Conservation (phyloP, 2,888 invertebrate genomes). For the Meteorus colon region DNA sequence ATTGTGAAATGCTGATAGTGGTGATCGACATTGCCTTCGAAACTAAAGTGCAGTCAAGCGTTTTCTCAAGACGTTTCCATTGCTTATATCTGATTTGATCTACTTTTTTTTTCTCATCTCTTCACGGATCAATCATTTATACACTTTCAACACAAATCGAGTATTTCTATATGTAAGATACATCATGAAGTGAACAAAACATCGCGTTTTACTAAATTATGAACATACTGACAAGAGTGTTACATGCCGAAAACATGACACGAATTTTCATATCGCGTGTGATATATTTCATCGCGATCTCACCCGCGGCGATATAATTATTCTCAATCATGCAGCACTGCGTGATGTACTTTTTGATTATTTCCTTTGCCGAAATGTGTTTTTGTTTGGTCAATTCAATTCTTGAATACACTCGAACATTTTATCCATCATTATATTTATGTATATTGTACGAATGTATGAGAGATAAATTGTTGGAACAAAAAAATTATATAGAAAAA, state of each 20-base stretch:
- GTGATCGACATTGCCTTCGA: constrained; percentile 17
- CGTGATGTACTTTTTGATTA: background rate
- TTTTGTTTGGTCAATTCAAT: background rate
- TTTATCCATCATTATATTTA: background rate
- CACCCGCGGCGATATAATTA: constrained; percentile 5
- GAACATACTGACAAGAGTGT: background rate
- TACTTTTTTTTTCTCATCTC: constrained; percentile 32
- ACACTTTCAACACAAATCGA: constrained; percentile 13
- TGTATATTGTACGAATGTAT: background rate
- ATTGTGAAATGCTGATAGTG: constrained; percentile 19
- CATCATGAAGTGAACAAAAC: background rate
- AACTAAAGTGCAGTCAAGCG: constrained; percentile 28
- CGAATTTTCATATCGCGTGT: constrained; percentile 28
- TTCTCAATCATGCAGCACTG: constrained; percentile 21
- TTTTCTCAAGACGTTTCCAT: constrained; percentile 32
- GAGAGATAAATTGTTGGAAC: constrained; percentile 1
- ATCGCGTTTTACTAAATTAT: background rate
- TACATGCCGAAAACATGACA: constrained; percentile 6
- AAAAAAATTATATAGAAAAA: constrained; percentile 19
- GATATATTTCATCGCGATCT: background rate
- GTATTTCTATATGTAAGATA: background rate
- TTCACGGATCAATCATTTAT: constrained; percentile 17
- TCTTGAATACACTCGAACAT: background rate
- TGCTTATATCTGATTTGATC: constrained; percentile 27
- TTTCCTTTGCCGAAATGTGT: constrained; percentile 3